Evolutionary conservation across 2,113 vertebrate genomes (phyloP).

Genomic region (Tychaedon coryphoeus): DNA sequence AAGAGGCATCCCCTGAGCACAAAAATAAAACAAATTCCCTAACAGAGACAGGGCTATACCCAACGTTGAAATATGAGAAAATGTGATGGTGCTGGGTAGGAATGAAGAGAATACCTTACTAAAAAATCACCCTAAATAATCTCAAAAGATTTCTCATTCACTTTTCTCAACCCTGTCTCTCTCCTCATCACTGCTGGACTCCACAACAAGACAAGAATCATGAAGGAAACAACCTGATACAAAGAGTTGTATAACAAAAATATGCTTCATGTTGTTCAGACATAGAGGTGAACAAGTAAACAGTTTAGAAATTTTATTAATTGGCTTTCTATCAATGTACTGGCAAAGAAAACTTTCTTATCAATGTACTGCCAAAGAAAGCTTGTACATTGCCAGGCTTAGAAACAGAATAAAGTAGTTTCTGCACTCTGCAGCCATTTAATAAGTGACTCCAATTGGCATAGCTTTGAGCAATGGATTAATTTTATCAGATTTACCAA

Average conservation of each 20-base stretch:
- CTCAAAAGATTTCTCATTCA: background rate
- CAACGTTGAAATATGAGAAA: background rate
- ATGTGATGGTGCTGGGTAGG: background rate
- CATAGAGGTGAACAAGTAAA: background rate
- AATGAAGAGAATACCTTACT: background rate
- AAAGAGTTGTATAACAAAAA: background rate
- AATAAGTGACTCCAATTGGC: background rate
- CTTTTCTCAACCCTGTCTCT: fast-evolving
- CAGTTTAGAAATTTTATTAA: background rate
- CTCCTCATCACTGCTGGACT: background rate
- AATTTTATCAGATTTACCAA: background rate
- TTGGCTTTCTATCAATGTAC: background rate
- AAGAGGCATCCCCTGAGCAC: background rate
- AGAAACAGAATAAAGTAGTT: background rate
- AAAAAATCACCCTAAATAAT: background rate
- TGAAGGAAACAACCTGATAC: background rate
- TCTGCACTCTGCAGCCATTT: background rate
- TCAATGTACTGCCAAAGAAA: background rate
- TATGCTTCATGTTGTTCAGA: background rate
- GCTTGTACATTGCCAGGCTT: background rate
- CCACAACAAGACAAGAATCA: background rate
- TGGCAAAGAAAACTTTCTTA: background rate
- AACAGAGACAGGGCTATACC: background rate
- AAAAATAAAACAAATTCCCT: background rate
- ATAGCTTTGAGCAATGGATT: background rate